A percentile compares a stretch with the other conserved stretches of the same genome.
Conservation (phyloP, 2,888 invertebrate species). For the Drosophila aldrichi region DNA sequence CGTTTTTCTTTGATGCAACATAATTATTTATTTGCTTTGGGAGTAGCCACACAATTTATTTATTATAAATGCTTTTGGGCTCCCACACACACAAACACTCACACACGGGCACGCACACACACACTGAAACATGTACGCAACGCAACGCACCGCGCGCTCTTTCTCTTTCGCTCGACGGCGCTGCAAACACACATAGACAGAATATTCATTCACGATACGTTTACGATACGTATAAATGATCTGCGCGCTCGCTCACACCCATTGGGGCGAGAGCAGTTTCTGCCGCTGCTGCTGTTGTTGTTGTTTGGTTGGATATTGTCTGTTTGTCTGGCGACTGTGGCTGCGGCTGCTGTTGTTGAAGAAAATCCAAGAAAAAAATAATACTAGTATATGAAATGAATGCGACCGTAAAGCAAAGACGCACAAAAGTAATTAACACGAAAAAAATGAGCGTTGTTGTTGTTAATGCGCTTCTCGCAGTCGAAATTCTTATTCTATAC, state of each 20-base stretch:
- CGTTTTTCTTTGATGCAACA: conserved; percentile 53
- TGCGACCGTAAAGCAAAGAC: conserved; percentile 72
- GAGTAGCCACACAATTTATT: conserved; percentile 66
- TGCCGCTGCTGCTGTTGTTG: conserved; percentile 27
- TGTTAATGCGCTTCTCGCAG: conserved; percentile 51
- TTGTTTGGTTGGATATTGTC: conserved; percentile 22
- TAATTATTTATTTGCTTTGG: conserved; percentile 63
- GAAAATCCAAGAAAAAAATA: conserved; percentile 72
- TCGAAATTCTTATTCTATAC: conserved; percentile 52
- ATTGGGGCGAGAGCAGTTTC: conserved; percentile 51
- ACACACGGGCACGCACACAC: conserved; percentile 14
- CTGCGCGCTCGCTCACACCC: conserved; percentile 68
- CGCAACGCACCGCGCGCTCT: conserved; percentile 55
- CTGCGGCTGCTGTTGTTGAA: conserved; percentile 45
- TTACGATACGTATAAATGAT: conserved; percentile 72
- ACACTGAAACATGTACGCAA: conserved; percentile 53
- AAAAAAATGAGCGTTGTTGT: conserved; percentile 54
- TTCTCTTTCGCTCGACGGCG: conserved; percentile 27
- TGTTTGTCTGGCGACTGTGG: conserved; percentile 49
- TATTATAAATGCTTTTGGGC: conserved; percentile 68
- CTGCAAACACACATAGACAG: conserved; percentile 62
- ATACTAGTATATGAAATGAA: conserved; percentile 74
- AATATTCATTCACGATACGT: conserved; percentile 77
- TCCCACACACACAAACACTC: conserved; percentile 45
- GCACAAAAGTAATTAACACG: conserved; percentile 72